Conservation (phyloP, 2,888 invertebrate species). For the Drosophila suboccidentalis region DNA sequence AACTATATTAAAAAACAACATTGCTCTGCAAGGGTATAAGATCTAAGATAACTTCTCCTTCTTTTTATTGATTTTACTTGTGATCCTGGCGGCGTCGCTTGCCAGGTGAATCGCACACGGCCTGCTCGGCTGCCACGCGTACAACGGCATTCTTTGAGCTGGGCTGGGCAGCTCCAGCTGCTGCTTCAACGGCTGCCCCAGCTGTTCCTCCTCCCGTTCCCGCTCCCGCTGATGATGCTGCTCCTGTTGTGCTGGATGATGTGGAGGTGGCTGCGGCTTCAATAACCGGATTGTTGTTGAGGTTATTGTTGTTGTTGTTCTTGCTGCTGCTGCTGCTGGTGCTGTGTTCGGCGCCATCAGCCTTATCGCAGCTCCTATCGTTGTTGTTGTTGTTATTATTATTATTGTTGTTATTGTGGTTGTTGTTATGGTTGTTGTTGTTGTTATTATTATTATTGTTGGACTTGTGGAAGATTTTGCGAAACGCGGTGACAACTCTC, state of each 20-base stretch:
- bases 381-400: conserved; percentile 84
- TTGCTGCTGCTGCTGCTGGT: conserved; percentile 68
- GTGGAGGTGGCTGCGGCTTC: conserved; percentile 32
- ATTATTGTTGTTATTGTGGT: conserved; percentile 86
- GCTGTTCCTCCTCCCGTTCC: conserved; percentile 85
- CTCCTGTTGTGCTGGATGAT: conserved; percentile 6
- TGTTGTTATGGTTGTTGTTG: conserved; percentile 84
- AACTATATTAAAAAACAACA: too few species aligned
- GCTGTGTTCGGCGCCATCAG: conserved; percentile 87
- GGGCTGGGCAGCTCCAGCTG: conserved; percentile 22
- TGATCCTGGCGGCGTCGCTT: conserved; percentile 82
- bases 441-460: conserved; percentile 88
- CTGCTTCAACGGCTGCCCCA: conserved; percentile 86
- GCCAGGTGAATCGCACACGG: conserved; percentile 77
- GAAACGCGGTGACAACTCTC: conserved; percentile 92
- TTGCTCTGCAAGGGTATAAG: background rate
- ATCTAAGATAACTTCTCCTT: background rate
- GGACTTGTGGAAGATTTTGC: conserved; percentile 90
- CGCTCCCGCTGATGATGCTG: conserved; percentile 84
- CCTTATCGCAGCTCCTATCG: conserved; percentile 88
- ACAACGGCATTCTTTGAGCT: conserved; percentile 61
- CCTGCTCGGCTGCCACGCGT: conserved; percentile 63
- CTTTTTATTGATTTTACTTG: conserved; percentile 56
- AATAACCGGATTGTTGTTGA: conserved; percentile 64
- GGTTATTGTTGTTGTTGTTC: conserved; percentile 50